Evolutionary conservation across 2,113 vertebrate species (phyloP).

Genomic region (Elgaria multicarinata): DNA sequence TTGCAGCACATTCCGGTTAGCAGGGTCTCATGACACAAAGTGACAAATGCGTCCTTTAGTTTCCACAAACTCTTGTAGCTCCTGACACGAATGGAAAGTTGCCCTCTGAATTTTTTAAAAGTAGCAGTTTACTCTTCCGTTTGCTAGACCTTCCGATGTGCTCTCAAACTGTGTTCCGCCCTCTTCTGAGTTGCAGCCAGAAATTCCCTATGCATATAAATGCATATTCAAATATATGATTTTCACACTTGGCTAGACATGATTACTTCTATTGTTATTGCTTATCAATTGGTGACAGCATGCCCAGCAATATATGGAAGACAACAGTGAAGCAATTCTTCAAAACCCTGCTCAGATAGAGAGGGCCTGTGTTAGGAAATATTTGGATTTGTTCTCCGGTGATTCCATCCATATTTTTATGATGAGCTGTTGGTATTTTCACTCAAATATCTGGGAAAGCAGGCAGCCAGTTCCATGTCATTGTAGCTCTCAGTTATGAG

Average conservation of each 20-base stretch:
- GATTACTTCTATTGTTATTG: slow-evolving; percentile 9
- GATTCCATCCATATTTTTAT: neutral
- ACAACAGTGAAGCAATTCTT: neutral
- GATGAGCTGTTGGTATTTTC: neutral
- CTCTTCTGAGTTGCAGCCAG: neutral
- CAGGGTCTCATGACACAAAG: neutral
- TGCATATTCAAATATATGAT: slow-evolving; percentile 4
- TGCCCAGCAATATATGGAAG: neutral
- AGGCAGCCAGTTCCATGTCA: neutral
- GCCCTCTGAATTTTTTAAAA: neutral
- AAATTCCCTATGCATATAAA: neutral
- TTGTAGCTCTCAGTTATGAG: neutral
- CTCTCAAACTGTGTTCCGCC: neutral
- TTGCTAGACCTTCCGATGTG: neutral
- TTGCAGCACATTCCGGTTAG: slow-evolving; percentile 5
- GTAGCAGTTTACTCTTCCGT: neutral
- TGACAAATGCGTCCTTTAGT: neutral
- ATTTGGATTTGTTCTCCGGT: neutral
- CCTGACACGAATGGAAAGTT: neutral
- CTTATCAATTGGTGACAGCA: slow-evolving; percentile 27
- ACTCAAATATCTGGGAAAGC: neutral
- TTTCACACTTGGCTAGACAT: slow-evolving; percentile 22
- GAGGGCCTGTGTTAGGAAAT: neutral
- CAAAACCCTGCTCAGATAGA: neutral
- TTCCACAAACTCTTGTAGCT: neutral